phyloP scores from a whole-genome alignment of 2,888 invertebrate species.

The Caenorhabditis becei region DNA sequence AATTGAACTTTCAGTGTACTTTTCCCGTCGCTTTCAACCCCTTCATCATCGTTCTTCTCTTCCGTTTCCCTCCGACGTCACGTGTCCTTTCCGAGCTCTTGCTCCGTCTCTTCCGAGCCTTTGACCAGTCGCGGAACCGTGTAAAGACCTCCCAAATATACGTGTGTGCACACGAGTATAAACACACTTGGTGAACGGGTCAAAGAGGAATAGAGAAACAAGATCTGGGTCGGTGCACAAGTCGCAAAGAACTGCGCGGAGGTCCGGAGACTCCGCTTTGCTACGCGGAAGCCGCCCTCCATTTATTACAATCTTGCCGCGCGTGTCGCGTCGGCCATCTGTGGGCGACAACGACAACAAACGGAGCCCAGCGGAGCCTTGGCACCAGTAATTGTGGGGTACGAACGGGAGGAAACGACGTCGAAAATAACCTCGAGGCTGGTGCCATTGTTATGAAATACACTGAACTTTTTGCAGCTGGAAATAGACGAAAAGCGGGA shows the following conservation, averaged over 20 bases:
- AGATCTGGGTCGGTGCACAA: slow-evolving; percentile 28
- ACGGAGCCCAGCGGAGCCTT: slow-evolving; percentile 27
- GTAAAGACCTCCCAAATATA: slow-evolving; percentile 7
- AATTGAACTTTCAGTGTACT: slow-evolving; percentile 49
- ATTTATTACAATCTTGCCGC: slow-evolving; percentile 37
- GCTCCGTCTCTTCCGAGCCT: background rate
- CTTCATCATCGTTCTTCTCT: too few relatives aligned
- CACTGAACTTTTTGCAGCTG: slow-evolving; percentile 20
- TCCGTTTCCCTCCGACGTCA: too few relatives aligned
- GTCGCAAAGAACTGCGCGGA: slow-evolving; percentile 40
- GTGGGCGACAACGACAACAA: slow-evolving; percentile 26
- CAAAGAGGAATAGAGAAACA: slow-evolving; percentile 36
- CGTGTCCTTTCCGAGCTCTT: slow-evolving; percentile 8
- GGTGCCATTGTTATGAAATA: slow-evolving; percentile 8
- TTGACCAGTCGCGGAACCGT: slow-evolving; percentile 9
- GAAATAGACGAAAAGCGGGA: slow-evolving; percentile 31
- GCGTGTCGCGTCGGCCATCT: slow-evolving; percentile 25
- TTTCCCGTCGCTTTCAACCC: slow-evolving; percentile 7
- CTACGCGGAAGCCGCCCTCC: slow-evolving; percentile 29
- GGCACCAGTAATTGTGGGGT: slow-evolving; percentile 52
- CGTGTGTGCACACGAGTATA: slow-evolving; percentile 9
- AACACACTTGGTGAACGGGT: background rate
- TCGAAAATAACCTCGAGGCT: slow-evolving; percentile 21
- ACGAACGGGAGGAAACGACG: slow-evolving; percentile 8
- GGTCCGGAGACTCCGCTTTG: slow-evolving; percentile 44